These are phyloP conservation scores for Uloborus plumipes DNA, from an alignment of 2,888 invertebrate genomes.

Conservation along the genomic window DNA sequence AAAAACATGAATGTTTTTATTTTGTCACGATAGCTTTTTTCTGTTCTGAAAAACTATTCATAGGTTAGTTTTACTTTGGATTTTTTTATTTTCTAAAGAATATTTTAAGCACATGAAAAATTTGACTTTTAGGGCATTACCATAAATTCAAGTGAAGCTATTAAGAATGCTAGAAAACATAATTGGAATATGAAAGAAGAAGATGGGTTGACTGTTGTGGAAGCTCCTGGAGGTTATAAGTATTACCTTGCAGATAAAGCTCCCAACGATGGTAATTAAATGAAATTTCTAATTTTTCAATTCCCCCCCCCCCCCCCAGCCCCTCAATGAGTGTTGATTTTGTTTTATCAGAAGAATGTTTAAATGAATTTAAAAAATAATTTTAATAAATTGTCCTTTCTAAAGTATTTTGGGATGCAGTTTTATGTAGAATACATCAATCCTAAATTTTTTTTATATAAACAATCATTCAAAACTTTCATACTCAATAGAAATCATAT, in stretches of 20 bases:
- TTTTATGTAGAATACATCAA: too few species aligned
- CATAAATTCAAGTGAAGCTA: conserved; percentile 82
- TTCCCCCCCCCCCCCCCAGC: too few species aligned
- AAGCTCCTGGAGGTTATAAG: conserved; percentile 93
- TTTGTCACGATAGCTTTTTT: not conserved
- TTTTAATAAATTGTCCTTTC: too few species aligned
- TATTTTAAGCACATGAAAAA: not conserved
- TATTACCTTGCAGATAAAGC: conserved; percentile 84
- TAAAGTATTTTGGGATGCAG: too few species aligned
- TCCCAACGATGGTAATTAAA: conserved; percentile 67
- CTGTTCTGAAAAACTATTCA: not conserved
- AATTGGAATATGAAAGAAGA: conserved; percentile 79
- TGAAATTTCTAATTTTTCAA: too few species aligned
- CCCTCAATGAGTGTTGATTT: too few species aligned
- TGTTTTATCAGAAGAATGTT: too few species aligned
- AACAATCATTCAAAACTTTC: too few species aligned
- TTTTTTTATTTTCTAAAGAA: not conserved
- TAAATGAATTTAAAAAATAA: too few species aligned
- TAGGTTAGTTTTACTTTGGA: not conserved
- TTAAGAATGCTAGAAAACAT: conserved; percentile 80
- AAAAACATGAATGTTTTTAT: too few species aligned
- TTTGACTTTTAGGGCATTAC: conserved; percentile 78
- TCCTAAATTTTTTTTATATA: too few species aligned
- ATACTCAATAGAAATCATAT: too few species aligned
- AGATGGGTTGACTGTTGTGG: conserved; percentile 77